Evolutionary conservation across 2,888 invertebrate species (phyloP).

Genomic region (Panopea generosa): DNA sequence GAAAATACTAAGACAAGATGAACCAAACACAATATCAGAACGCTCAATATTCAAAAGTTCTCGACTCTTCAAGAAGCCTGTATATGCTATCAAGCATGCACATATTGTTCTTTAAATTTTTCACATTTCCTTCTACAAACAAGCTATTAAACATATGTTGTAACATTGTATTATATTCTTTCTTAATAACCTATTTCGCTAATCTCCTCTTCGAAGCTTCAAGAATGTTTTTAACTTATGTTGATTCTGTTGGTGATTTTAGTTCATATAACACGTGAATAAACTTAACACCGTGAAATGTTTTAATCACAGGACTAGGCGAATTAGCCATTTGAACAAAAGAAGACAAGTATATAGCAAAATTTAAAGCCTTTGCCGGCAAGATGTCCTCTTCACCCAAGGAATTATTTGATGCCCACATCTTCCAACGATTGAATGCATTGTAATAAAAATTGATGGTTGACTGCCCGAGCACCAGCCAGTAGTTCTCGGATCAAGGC

Average conservation of each 20-base stretch:
- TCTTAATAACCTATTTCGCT: background rate
- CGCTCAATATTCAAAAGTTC: conserved; percentile 23
- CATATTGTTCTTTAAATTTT: conserved; percentile 14
- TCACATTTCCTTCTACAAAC: conserved; percentile 19
- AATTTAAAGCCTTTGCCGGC: conserved; percentile 13
- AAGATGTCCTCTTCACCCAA: conserved; percentile 2
- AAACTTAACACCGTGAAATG: conserved; percentile 12
- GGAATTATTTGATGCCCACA: no score
- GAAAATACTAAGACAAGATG: conserved; percentile 20
- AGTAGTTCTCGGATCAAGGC: no score
- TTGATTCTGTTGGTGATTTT: conserved; percentile 8
- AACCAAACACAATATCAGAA: conserved; percentile 14
- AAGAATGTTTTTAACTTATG: conserved; percentile 15
- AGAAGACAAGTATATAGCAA: conserved; percentile 13
- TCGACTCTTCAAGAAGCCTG: no score
- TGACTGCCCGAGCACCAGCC: no score
- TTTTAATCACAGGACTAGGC: conserved; percentile 1
- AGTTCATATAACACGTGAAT: conserved; percentile 11
- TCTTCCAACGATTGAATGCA: no score
- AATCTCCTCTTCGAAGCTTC: conserved; percentile 21
- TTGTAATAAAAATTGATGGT: no score
- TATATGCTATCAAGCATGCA: conserved; percentile 25
- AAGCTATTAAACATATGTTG: no score
- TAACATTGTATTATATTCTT: background rate
- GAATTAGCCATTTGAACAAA: conserved; percentile 20